Base-by-base conservation (phyloP, 2,797 vertebrate species). In the Dromococcyx pavoninus region DNA sequence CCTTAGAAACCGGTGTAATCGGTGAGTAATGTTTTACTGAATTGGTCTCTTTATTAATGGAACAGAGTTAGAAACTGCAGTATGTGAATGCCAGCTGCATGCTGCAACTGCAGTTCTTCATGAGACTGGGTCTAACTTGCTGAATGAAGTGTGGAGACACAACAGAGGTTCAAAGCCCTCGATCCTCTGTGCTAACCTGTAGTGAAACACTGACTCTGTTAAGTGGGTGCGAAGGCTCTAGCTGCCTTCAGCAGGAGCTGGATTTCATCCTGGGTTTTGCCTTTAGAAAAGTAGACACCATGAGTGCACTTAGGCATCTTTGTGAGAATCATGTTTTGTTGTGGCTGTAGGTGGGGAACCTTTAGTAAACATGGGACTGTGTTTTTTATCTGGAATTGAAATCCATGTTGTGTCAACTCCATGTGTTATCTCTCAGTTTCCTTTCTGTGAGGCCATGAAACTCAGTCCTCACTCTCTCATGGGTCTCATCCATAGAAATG, bases 11-110 rank as follows among this genome's bases (percentile, higher is more conserved):
- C 5, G 8, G 25, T 70, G n/a, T 91, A 84, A 91, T 54, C 88
- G 58, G 48, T 92, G 62, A 94, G 70, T 84, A 62, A 69, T 82
- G 46, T 91, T 96, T 95, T 94, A 76, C 60, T 93, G 81, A 96
- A 60, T 83, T 89, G 37, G 14, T 85, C 57, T 93, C 74, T 83
- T 93, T 78, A 60, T 87, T 80, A 69, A 51, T 78, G 58, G 90
- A 79, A 92, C 2, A 6, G 46, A 71, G 48, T 78, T 75, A 96
- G 76, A 96, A 95, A 91, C 8, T 80, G 54, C 17, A 3, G 9
- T 30, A 43, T 53, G 60, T 86, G 70, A 64, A 50, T 87, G 78
- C 80, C 72, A 86, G 74, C 44, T 71, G 23, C 65, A 23, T 66
- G 24, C 69, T 78, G 51, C 28, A 54, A 30, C 39, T 53, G 35